Base-by-base conservation (phyloP, 2,113 vertebrate genomes). In the Tragelaphus imberbis region DNA sequence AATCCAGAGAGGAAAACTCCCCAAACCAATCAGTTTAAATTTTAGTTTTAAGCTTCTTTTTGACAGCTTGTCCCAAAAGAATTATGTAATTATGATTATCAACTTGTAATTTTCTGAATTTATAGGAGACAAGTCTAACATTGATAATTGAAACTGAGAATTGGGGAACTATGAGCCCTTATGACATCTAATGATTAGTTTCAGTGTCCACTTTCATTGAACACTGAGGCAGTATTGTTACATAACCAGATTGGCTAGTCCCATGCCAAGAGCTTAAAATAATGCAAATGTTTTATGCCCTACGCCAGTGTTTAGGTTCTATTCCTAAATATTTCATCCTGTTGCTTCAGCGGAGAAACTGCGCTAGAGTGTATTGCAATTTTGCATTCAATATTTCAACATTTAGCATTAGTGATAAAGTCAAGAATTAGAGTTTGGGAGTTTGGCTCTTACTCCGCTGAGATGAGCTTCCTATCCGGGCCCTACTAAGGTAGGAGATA, bases 1-100 rank as follows among this genome's bases (percentile, higher is more conserved):
- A 91, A 98, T 96, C 77, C 95, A 98, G 97, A 97, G 93, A 81
- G 84, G 86, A 88, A 97, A 97, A 12, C 84, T 97, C 93, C 90
- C 53, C 61, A 97, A 97, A 85, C 6, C 90, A 86, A 59, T 98
- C 81, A 91, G 49, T 90, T 96, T 95, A 95, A 97, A 87, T 85
- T 96, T 92, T 81, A 58, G 8, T 80, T 40, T 80, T 28, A 87
- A 87, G 21, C 25, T 6, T 53, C 75, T 85, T 89, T 93, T 65
- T 95, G 59, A 95, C 28, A 90, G 47, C 44, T 88, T 91, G n/a
- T 47, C 94, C 81, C 81, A 33, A 97, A 95, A 91, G 58, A 97
- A 91, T 97, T 91, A 95, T 79, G 49, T 88, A 79, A 93, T 94
- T 90, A 80, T 84, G 88, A 88, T 90, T 55, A 30, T 59, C 56